Percentiles rank a stretch among this genome's conserved stretches.
Conservation (phyloP, 2,113 vertebrate species). For the Colistium nudipinnis region DNA sequence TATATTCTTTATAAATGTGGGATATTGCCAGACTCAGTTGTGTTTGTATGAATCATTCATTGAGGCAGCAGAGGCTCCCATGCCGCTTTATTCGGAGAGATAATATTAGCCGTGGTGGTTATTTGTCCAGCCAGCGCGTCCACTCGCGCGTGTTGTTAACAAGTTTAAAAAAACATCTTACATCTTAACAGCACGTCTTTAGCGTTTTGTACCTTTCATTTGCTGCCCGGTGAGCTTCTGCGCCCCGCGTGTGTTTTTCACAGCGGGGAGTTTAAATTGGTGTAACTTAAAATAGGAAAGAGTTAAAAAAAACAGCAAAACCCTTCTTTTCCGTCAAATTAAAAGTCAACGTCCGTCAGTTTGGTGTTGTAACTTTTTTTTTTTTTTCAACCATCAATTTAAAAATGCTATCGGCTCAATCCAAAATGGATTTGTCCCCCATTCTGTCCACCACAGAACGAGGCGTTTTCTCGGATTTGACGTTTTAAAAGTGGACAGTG, state of each 20-base stretch:
- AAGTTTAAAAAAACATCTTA: conserved; percentile 47
- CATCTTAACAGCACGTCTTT: conserved; percentile 1
- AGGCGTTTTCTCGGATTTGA: conserved; percentile 31
- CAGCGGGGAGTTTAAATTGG: not conserved
- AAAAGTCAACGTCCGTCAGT: not conserved
- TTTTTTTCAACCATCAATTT: not conserved
- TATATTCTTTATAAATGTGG: conserved; percentile 43
- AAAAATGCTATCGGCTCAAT: conserved; percentile 1
- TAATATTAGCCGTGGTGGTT: not conserved
- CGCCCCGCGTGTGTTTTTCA: not conserved
- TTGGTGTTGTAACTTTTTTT: not conserved
- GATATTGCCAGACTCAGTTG: conserved; percentile 40
- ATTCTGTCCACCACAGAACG: conserved; percentile 26
- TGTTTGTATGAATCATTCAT: conserved; percentile 44
- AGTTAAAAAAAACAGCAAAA: not conserved
- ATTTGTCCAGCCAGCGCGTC: conserved; percentile 8
- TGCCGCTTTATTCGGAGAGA: conserved; percentile 2
- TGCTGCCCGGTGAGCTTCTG: not conserved
- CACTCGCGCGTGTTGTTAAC: conserved; percentile 20
- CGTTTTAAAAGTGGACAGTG: no score
- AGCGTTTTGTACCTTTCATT: not conserved
- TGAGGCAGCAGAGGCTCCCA: not conserved
- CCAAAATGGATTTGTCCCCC: conserved; percentile 30
- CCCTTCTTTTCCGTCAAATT: not conserved
- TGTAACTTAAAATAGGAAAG: not conserved